A percentile compares a stretch with the other conserved stretches of the same genome.
Conservation (phyloP, 1,140 invertebrate species). For the Pararge aegeria region DNA sequence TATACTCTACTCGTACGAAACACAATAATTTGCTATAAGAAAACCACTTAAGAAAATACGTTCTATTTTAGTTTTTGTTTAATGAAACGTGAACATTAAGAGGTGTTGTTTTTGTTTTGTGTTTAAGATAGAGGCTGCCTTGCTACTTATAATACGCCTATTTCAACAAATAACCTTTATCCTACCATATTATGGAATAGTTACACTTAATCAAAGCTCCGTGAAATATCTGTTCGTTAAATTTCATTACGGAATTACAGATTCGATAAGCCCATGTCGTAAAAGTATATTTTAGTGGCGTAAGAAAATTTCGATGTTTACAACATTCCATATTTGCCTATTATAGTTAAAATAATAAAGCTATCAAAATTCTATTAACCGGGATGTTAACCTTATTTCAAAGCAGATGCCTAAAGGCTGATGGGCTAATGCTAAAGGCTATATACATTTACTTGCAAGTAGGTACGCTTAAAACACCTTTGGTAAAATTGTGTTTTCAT, state of each 20-base stretch:
- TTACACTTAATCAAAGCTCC: neutral
- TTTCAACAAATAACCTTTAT: no score
- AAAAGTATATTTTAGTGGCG: conserved; percentile 5
- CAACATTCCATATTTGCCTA: neutral
- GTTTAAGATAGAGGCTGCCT: no score
- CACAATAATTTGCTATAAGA: conserved; percentile 1
- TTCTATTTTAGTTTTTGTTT: neutral
- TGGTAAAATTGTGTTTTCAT: no score
- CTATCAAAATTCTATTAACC: neutral
- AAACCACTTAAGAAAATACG: neutral
- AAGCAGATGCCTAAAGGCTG: no score
- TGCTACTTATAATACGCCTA: no score
- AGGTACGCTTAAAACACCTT: no score
- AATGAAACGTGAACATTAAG: neutral
- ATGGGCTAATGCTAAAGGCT: no score
- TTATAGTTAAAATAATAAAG: neutral
- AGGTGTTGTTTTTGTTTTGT: neutral
- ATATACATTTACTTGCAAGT: no score
- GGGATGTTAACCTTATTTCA: no score
- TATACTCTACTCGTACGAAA: neutral
- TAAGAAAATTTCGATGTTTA: neutral
- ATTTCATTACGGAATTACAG: conserved; percentile 19
- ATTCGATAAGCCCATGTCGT: conserved; percentile 24
- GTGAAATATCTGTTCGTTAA: conserved; percentile 14
- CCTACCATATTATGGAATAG: neutral